phyloP scores from a whole-genome alignment of 1,140 invertebrate species.

The Sinella curviseta region DNA sequence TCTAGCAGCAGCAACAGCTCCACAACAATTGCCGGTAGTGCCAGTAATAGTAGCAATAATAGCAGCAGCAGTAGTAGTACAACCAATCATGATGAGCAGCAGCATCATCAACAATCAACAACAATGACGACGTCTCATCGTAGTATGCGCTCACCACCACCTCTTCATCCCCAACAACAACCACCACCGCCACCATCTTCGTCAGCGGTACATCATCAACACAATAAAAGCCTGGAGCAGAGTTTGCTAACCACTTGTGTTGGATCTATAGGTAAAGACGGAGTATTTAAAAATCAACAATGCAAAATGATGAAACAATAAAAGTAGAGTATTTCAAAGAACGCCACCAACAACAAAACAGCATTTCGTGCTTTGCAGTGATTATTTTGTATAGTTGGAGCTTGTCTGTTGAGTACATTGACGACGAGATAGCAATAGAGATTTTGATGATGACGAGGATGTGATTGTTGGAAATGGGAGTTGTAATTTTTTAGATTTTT shows the following conservation, averaged over 20 bases:
- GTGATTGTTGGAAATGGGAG: too few species aligned
- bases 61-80: slow-evolving; percentile 18
- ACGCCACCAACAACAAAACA: too few species aligned
- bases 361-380: too few species aligned
- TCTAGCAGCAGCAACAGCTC: slow-evolving; percentile 57
- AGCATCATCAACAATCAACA: slow-evolving; percentile 27
- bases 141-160: slow-evolving; percentile 17
- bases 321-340: neutral
- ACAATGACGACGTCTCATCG: neutral
- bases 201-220: slow-evolving; percentile 37
- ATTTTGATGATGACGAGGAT: too few species aligned
- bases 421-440: too few species aligned
- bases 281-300: neutral
- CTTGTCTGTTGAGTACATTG: too few species aligned
- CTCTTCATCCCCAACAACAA: slow-evolving; percentile 18
- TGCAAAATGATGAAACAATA: neutral
- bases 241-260: slow-evolving; percentile 83
- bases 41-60: neutral
- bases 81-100: slow-evolving; percentile 36
- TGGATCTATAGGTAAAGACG: slow-evolving; percentile 65
- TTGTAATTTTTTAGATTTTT: too few species aligned
- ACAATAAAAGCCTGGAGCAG: slow-evolving; percentile 63
- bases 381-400: too few species aligned
- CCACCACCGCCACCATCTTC: slow-evolving; percentile 25
- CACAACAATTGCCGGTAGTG: neutral